Percentiles rank a stretch among this genome's conserved stretches.
These are phyloP conservation scores for Chorisops tibialis DNA, from an alignment of 2,888 invertebrate species.

Conservation along the genomic window DNA sequence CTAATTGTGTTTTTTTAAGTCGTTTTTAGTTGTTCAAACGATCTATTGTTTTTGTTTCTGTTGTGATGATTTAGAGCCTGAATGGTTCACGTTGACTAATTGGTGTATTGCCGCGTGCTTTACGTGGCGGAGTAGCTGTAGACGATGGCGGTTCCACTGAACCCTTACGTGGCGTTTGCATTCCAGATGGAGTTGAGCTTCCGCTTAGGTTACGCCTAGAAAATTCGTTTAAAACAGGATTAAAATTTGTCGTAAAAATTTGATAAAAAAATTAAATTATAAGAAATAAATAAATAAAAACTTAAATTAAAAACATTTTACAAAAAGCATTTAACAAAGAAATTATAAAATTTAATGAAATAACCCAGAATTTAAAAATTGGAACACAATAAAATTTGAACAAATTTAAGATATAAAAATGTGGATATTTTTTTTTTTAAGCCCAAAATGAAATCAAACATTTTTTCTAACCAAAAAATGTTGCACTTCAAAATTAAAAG, in stretches of 20 bases:
- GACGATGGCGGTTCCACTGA: slow-evolving; percentile 47
- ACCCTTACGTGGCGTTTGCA: slow-evolving; percentile 51
- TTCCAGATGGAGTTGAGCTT: slow-evolving; percentile 52
- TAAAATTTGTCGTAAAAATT: background rate
- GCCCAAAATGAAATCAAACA: no score
- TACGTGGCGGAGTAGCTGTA: slow-evolving; percentile 42
- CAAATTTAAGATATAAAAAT: no score
- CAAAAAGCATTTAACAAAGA: no score
- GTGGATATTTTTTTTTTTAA: no score
- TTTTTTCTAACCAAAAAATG: no score
- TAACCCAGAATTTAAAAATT: no score
- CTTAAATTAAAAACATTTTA: no score
- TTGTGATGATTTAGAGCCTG: slow-evolving; percentile 59
- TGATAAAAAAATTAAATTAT: background rate
- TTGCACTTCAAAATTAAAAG: no score
- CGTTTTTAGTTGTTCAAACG: background rate
- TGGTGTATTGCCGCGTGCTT: slow-evolving; percentile 51
- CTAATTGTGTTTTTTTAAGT: background rate
- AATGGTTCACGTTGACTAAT: slow-evolving; percentile 65
- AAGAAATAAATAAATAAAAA: slow-evolving; percentile 14
- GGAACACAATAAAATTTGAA: no score
- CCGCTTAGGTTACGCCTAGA: slow-evolving; percentile 50
- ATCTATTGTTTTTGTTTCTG: background rate
- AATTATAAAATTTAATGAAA: no score
- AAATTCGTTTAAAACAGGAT: background rate